Evolutionary conservation across 2,888 invertebrate species (phyloP).

Genomic region (Ceriagrion tenellum): DNA sequence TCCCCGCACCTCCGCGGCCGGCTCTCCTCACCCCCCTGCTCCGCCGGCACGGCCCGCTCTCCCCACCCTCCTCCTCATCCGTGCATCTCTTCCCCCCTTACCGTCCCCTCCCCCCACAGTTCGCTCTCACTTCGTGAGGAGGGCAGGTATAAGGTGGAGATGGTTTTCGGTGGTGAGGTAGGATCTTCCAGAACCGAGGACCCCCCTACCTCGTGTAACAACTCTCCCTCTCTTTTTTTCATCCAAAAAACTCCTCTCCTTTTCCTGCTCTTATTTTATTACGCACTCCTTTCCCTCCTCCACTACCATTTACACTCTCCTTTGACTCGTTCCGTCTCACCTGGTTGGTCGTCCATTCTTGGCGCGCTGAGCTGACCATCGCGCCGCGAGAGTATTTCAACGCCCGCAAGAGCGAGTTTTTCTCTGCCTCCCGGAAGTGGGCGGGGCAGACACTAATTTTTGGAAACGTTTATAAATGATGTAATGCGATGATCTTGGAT

Average conservation of each 20-base stretch:
- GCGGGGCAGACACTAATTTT: background rate
- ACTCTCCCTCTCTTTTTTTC: slow-evolving; percentile 33
- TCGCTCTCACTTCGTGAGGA: slow-evolving; percentile 26
- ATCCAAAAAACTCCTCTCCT: background rate
- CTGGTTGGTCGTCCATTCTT: background rate
- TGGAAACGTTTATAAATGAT: too few relatives aligned
- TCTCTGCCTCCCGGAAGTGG: too few relatives aligned
- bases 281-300: background rate
- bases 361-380: background rate
- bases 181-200: background rate
- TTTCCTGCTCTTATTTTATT: background rate
- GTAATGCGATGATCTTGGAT: too few relatives aligned
- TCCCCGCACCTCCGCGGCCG: background rate
- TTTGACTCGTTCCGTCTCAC: background rate
- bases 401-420: background rate
- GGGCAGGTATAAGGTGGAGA: background rate
- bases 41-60: background rate
- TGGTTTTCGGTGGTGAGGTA: background rate
- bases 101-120: background rate
- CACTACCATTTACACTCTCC: too few relatives aligned
- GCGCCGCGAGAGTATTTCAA: background rate
- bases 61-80: background rate
- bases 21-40: too few relatives aligned
- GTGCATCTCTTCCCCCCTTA: background rate
- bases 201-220: background rate